A percentile compares a stretch with the other conserved stretches of the same genome.
Conservation (phyloP, 1,140 invertebrate species). For the Harpegnathos saltator region DNA sequence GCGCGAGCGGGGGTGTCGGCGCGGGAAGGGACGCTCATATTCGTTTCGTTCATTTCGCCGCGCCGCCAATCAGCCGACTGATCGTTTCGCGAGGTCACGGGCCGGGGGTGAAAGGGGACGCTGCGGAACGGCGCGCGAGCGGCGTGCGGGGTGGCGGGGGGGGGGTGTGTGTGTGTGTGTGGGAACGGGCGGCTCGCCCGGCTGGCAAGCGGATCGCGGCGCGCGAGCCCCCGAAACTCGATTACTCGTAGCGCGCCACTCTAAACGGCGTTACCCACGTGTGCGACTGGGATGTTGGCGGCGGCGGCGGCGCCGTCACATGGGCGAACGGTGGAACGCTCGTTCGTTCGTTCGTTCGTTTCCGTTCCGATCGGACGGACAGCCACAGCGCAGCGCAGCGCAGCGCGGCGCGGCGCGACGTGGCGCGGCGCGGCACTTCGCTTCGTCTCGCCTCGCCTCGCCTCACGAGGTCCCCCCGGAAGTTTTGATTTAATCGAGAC, state of each 20-base stretch:
- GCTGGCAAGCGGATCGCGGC: conserved; percentile 60
- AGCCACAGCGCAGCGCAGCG: background rate
- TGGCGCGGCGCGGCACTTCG: background rate
- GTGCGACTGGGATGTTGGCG: conserved; percentile 13
- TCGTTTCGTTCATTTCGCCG: conserved; percentile 70
- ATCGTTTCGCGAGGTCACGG: conserved; percentile 58
- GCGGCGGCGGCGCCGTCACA: conserved; percentile 29
- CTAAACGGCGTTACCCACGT: conserved; percentile 64
- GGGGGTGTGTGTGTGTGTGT: too few relatives aligned
- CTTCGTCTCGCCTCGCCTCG: background rate
- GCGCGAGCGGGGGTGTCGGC: conserved; percentile 1
- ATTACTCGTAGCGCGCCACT: conserved; percentile 64
- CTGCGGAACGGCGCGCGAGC: conserved; percentile 21
- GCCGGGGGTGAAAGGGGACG: conserved; percentile 35
- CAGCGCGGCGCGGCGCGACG: background rate
- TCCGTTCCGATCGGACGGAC: conserved; percentile 8
- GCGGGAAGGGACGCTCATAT: conserved; percentile 35
- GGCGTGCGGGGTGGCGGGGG: background rate
- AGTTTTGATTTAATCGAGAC: conserved; percentile 42
- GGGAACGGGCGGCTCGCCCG: conserved; percentile 17
- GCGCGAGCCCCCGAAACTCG: conserved; percentile 64
- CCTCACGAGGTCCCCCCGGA: conserved; percentile 7
- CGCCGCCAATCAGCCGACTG: conserved; percentile 68
- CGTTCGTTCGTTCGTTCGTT: conserved; percentile 1
- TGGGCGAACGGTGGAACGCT: conserved; percentile 33